Base-by-base conservation (phyloP, 2,888 invertebrate genomes). In the Trissoscelio sp. region DNA sequence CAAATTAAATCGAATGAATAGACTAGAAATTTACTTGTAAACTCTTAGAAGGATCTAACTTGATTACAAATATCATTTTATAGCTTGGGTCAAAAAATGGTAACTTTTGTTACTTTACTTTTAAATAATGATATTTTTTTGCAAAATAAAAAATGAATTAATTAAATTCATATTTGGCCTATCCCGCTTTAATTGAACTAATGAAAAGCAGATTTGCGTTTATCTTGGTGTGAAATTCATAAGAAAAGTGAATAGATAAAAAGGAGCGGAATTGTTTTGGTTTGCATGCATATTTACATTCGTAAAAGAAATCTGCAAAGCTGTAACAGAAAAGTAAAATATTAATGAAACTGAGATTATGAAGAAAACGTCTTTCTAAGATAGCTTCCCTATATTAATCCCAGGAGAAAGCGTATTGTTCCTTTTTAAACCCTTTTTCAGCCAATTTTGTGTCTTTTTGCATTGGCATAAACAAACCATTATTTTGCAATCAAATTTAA, bases 271-370 rank as follows among this genome's bases (percentile, higher is more conserved):
- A 18, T 22, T 14, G 46, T 55, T 69, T 69, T 22, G 48, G 46
- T 60, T 48, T 14, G 12, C 37, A 48, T 24, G 55, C 55, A 58
- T 58, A 75, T 67, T 75, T 75, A 66, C 51, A 51, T 66, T 75
- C 48, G 12, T 42, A 31, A 48, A 75, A 58, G 42, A 16, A 57
- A 28, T 14, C 57, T 24, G 11, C n/a, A 42, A 18, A 39, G 44
- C 55, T 28, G 20, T 67, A 67, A 67, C 20, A 22, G 34, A 22
- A 20, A 28, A 58, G 34, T 28, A 46, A 37, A 48, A 28, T 37
- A 48, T 22, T 66, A 66, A 75, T 75, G 75, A 75, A 66, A 75
- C 66, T 74, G 46, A 64, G 64, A 60, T 74, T 74, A 34, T 46
- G 42, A n/a, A 28, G 57, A 57, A 75, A 58, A 58, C 48, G 75